Conservation (phyloP, 2,797 vertebrate species). For the Anableps anableps region DNA sequence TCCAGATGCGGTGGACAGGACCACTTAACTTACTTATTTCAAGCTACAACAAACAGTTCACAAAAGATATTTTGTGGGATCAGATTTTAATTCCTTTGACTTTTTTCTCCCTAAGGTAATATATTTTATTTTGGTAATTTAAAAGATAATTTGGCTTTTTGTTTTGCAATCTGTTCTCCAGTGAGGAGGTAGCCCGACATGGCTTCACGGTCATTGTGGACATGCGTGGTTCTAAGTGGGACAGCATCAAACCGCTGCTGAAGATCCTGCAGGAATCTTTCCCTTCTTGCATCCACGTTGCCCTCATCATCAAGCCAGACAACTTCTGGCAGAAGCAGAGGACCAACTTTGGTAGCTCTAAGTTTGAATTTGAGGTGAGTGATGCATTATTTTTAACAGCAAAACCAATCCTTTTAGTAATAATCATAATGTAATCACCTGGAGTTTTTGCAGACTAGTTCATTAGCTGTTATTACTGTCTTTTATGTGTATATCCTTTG, state of each 20-base stretch:
- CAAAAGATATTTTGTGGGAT: background rate
- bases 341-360: slow-evolving; percentile 98
- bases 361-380: slow-evolving; percentile 98
- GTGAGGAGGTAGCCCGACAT: slow-evolving; percentile 94
- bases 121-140: background rate
- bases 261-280: slow-evolving; percentile 99
- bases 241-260: slow-evolving; percentile 98
- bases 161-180: slow-evolving; percentile 60
- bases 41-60: slow-evolving; percentile 11
- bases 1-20: slow-evolving; percentile 39
- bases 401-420: background rate
- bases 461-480: background rate
- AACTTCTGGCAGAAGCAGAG: slow-evolving; percentile 99
- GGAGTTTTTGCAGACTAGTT: background rate
- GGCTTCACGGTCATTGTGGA: slow-evolving; percentile 99
- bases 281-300: slow-evolving; percentile 96
- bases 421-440: background rate
- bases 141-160: slow-evolving; percentile 26
- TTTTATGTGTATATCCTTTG: background rate
- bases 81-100: background rate
- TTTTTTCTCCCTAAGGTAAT: background rate
- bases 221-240: slow-evolving; percentile 99
- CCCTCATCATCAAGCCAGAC: slow-evolving; percentile 99
- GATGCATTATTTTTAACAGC: background rate
- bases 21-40: slow-evolving; percentile 19